Conservation (phyloP, 2,888 invertebrate genomes). For the Lepidochrysops patricia region DNA sequence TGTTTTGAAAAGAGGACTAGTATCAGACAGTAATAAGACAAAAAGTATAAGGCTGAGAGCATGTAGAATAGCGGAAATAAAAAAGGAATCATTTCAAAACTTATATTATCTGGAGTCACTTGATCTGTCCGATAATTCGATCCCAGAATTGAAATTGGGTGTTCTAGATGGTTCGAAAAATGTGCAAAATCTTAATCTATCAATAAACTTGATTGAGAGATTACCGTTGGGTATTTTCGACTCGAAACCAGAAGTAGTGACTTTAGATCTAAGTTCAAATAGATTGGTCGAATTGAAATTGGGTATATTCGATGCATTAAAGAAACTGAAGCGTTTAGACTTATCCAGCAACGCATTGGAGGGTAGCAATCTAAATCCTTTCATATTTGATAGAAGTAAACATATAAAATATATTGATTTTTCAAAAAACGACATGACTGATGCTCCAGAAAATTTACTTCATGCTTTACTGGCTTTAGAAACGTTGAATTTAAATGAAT, state of each 20-base stretch:
- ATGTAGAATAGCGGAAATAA: slow-evolving; percentile 35
- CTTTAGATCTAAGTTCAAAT: slow-evolving; percentile 43
- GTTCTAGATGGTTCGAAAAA: slow-evolving; percentile 36
- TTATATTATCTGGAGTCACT: slow-evolving; percentile 35
- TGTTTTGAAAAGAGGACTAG: slow-evolving; percentile 31
- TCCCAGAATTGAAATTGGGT: slow-evolving; percentile 36
- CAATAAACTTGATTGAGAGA: slow-evolving; percentile 35
- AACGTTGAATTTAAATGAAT: slow-evolving; percentile 38
- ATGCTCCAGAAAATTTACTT: slow-evolving; percentile 33
- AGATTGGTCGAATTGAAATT: slow-evolving; percentile 31
- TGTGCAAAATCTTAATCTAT: slow-evolving; percentile 40
- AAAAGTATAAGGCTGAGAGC: slow-evolving; percentile 29
- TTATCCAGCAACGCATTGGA: slow-evolving; percentile 38
- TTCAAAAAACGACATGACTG: slow-evolving; percentile 43
- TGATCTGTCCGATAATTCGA: slow-evolving; percentile 43
- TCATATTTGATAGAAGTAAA: slow-evolving; percentile 35
- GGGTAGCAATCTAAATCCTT: slow-evolving; percentile 34
- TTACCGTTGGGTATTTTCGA: slow-evolving; percentile 45
- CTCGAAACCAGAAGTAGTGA: slow-evolving; percentile 35
- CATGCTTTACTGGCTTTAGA: slow-evolving; percentile 33
- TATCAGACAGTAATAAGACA: slow-evolving; percentile 35
- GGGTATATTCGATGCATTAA: slow-evolving; percentile 38
- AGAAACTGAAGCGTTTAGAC: slow-evolving; percentile 37
- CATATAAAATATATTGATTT: slow-evolving; percentile 38
- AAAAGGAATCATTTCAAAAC: slow-evolving; percentile 36